Percentiles rank a stretch among this genome's conserved stretches.
These are phyloP conservation scores for Drosophila heteroneura DNA, from an alignment of 2,888 invertebrate genomes.

Conservation along the genomic window DNA sequence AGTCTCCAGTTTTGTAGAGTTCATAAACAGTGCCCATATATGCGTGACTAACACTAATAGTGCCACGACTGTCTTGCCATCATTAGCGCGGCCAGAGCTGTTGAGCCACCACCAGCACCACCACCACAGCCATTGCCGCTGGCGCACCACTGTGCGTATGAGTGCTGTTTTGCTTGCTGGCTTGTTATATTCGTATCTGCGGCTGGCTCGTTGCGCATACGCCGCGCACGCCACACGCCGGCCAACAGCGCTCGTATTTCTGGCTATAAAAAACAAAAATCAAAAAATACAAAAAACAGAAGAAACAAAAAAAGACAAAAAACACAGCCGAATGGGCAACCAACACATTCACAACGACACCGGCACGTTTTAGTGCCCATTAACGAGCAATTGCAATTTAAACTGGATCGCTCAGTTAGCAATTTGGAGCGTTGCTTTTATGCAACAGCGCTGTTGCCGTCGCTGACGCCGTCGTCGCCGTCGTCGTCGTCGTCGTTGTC, in stretches of 20 bases:
- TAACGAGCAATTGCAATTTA: conserved; percentile 85
- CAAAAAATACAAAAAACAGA: conserved; percentile 23
- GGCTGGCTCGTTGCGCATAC: conserved; percentile 66
- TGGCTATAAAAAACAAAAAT: conserved; percentile 47
- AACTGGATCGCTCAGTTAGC: conserved; percentile 84
- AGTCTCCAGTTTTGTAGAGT: conserved; percentile 59
- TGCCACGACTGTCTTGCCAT: conserved; percentile 42
- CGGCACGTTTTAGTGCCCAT: conserved; percentile 84
- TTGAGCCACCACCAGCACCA: conserved; percentile 31
- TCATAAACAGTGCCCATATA: conserved; percentile 50
- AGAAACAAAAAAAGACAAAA: conserved; percentile 9
- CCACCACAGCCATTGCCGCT: background rate
- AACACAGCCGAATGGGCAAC: conserved; percentile 32
- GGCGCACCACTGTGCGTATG: conserved; percentile 70
- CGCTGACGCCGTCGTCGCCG: conserved; percentile 12
- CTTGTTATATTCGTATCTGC: conserved; percentile 1
- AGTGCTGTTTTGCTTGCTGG: conserved; percentile 44
- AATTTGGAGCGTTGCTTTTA: conserved; percentile 82
- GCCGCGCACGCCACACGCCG: conserved; percentile 67
- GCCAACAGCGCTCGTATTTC: conserved; percentile 57
- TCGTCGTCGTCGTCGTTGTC: background rate
- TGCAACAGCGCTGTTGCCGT: conserved; percentile 68
- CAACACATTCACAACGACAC: conserved; percentile 58
- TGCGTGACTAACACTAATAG: conserved; percentile 35
- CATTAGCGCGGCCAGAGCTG: conserved; percentile 34